Percentiles rank a stretch among this genome's conserved stretches.
Evolutionary conservation across 30 jellyfish, hydroid and myxozoan genomes (phyloP).

Genomic region (Catostylus mosaicus): DNA sequence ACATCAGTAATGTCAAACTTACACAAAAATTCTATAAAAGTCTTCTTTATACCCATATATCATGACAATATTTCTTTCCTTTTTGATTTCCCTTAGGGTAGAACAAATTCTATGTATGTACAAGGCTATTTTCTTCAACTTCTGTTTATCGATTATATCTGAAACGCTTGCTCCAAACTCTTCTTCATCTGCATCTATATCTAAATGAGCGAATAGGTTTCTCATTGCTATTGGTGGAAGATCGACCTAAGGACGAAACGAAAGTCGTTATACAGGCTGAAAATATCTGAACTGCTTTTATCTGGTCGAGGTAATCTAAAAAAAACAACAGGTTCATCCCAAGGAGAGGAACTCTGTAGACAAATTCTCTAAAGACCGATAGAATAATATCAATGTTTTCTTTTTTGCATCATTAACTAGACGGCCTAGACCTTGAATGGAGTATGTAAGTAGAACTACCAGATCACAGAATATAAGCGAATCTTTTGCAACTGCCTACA

Average conservation of each 20-base stretch:
- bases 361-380: too few relatives aligned
- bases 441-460: too few relatives aligned
- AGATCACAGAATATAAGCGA: too few relatives aligned
- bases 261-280: not conserved
- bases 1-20: too few relatives aligned
- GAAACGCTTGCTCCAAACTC: conserved; percentile 87
- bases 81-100: conserved; percentile 50
- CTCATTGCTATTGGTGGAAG: conserved; percentile 68
- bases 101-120: conserved; percentile 58
- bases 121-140: conserved; percentile 36
- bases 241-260: conserved; percentile 63
- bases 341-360: too few relatives aligned
- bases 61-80: conserved; percentile 62
- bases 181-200: conserved; percentile 79
- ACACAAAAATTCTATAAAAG: conserved; percentile 56
- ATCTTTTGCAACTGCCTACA: too few relatives aligned
- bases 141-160: conserved; percentile 67
- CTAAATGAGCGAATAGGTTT: conserved; percentile 75
- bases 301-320: too few relatives aligned
- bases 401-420: too few relatives aligned
- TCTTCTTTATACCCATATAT: conserved; percentile 68
- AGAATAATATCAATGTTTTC: too few relatives aligned
- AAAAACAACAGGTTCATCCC: too few relatives aligned
- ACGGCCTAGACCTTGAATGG: too few relatives aligned
- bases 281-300: too few relatives aligned